Percentiles rank a stretch among this genome's conserved stretches.
phyloP scores from a whole-genome alignment of 2,888 invertebrate genomes.

The Gryllus longicercus region DNA sequence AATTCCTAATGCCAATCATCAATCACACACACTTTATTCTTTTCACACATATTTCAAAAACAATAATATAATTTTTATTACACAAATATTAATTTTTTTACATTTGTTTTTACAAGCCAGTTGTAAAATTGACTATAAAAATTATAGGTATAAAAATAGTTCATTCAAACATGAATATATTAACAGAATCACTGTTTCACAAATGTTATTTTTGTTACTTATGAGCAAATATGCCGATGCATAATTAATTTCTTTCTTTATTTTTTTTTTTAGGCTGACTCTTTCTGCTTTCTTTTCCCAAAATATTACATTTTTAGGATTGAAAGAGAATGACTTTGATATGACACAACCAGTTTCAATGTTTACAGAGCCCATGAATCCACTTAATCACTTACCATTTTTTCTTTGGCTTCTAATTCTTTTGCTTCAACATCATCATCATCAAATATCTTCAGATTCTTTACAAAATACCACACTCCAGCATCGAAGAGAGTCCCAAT shows the following conservation, averaged over 20 bases:
- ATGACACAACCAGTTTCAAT: too few species aligned
- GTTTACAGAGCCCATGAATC: too few species aligned
- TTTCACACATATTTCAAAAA: background rate
- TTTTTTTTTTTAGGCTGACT: too few species aligned
- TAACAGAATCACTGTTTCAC: too few species aligned
- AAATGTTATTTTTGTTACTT: too few species aligned
- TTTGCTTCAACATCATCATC: conserved; percentile 59
- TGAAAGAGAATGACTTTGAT: too few species aligned
- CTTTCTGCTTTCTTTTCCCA: too few species aligned
- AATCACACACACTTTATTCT: too few species aligned
- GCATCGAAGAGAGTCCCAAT: conserved; percentile 64
- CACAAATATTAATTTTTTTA: background rate
- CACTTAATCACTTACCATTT: background rate
- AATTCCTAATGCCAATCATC: too few species aligned
- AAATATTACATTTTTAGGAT: too few species aligned
- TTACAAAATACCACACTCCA: conserved; percentile 66
- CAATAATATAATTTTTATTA: background rate
- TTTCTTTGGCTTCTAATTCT: conserved; percentile 35
- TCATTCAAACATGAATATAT: background rate
- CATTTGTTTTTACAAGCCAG: background rate
- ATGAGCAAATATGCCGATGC: too few species aligned
- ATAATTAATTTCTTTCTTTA: too few species aligned
- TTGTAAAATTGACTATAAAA: background rate
- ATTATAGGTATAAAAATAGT: background rate
- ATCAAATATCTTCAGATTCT: conserved; percentile 65